These are phyloP conservation scores for Menidia menidia DNA, from an alignment of 2,797 vertebrate species.

Conservation along the genomic window DNA sequence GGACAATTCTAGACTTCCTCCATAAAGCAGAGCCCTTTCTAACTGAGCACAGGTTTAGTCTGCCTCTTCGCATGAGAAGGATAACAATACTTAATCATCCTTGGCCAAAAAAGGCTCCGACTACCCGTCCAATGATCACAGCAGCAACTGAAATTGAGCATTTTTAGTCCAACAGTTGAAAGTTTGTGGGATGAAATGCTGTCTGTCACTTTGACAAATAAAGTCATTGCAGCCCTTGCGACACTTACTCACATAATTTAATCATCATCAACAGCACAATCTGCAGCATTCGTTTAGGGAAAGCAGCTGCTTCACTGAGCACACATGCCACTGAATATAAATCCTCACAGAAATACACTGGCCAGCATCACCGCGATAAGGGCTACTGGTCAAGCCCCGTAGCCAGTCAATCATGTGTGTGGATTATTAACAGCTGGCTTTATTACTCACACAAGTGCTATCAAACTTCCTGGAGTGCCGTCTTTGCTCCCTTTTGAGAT, in stretches of 20 bases:
- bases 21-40: slow-evolving; percentile 28
- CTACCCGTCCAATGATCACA: slow-evolving; percentile 3
- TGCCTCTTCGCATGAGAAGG: slow-evolving; percentile 17
- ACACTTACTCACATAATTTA: slow-evolving; percentile 52
- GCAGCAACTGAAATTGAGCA: slow-evolving; percentile 19
- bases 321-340: slow-evolving; percentile 32
- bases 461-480: slow-evolving; percentile 25
- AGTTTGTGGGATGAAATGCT: slow-evolving; percentile 32
- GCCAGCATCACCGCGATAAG: slow-evolving; percentile 45
- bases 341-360: slow-evolving; percentile 32
- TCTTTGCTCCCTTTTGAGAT: not conserved
- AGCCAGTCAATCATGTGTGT: slow-evolving; percentile 46
- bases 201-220: slow-evolving; percentile 54
- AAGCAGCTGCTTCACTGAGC: slow-evolving; percentile 48
- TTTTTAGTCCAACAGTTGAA: slow-evolving; percentile 23
- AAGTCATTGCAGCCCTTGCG: slow-evolving; percentile 51
- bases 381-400: slow-evolving; percentile 40
- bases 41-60: slow-evolving; percentile 36
- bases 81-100: slow-evolving; percentile 25
- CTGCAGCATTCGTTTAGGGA: slow-evolving; percentile 41
- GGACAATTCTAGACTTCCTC: slow-evolving; percentile 50
- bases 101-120: slow-evolving; percentile 14
- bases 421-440: slow-evolving; percentile 49
- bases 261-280: slow-evolving; percentile 47
- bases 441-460: slow-evolving; percentile 34